phyloP scores from a whole-genome alignment of 2,888 invertebrate genomes.

The Volucella inflata region DNA sequence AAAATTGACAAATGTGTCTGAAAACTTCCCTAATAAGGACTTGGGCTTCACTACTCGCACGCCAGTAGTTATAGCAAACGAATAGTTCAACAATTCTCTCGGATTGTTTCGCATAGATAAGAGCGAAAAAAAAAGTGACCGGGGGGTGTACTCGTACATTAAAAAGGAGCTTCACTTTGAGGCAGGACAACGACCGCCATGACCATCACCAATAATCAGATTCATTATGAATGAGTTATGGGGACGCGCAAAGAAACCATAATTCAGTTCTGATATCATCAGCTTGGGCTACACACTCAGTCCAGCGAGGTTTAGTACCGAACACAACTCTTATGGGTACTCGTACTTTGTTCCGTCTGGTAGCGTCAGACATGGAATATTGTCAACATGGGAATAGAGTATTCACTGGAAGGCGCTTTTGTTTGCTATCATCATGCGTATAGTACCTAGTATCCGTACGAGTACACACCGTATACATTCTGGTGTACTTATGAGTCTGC shows the following conservation, averaged over 20 bases:
- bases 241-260: constrained; percentile 64
- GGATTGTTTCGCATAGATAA: constrained; percentile 54
- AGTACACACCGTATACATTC: constrained; percentile 1
- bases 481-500: constrained; percentile 42
- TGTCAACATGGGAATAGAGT: constrained; percentile 65
- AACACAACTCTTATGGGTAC: constrained; percentile 28
- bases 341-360: constrained; percentile 45
- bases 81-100: constrained; percentile 37
- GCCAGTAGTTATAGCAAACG: background rate
- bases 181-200: constrained; percentile 50
- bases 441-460: constrained; percentile 8
- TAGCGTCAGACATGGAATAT: constrained; percentile 44
- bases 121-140: background rate
- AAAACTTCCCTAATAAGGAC: constrained; percentile 67
- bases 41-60: constrained; percentile 1
- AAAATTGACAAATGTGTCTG: constrained; percentile 76
- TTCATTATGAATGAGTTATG: constrained; percentile 64
- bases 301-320: no score
- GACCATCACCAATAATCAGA: constrained; percentile 64
- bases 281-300: background rate
- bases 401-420: constrained; percentile 25
- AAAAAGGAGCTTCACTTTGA: background rate
- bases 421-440: constrained; percentile 24
- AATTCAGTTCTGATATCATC: constrained; percentile 68
- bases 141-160: background rate